phyloP scores from a whole-genome alignment of 2,797 vertebrate genomes.

The Coranthus polyacanthus region DNA sequence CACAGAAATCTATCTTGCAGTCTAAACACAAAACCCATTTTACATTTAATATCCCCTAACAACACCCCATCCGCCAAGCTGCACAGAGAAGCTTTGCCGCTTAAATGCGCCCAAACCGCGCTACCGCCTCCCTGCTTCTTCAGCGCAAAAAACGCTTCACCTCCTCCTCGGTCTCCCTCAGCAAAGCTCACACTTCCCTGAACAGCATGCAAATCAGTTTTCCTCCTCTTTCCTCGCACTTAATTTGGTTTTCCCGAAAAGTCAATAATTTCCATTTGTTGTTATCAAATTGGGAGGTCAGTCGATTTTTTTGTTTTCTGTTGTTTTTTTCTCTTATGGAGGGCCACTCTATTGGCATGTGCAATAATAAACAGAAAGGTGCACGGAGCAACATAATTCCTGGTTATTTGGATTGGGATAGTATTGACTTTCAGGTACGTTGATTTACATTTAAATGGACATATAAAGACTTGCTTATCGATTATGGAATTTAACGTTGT shows the following conservation, averaged over 20 bases:
- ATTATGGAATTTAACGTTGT: not conserved
- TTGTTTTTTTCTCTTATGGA: slow-evolving; percentile 71
- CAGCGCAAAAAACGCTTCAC: slow-evolving; percentile 69
- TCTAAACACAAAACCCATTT: not conserved
- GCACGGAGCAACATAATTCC: slow-evolving; percentile 60
- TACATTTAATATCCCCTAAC: not conserved
- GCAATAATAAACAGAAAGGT: slow-evolving; percentile 74
- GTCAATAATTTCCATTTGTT: slow-evolving; percentile 58
- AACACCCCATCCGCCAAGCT: slow-evolving; percentile 58
- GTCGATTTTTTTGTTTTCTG: slow-evolving; percentile 45
- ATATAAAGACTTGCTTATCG: fast-evolving
- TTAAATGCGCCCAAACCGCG: slow-evolving; percentile 85
- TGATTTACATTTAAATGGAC: slow-evolving; percentile 27
- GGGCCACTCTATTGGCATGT: slow-evolving; percentile 72
- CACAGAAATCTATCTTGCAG: not conserved
- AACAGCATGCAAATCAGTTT: slow-evolving; percentile 72
- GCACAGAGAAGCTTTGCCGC: slow-evolving; percentile 84
- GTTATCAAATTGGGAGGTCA: slow-evolving; percentile 57
- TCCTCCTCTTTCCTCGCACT: slow-evolving; percentile 37
- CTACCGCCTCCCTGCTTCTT: slow-evolving; percentile 80
- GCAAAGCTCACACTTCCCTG: slow-evolving; percentile 77
- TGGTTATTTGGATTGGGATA: slow-evolving; percentile 68
- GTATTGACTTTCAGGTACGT: slow-evolving; percentile 74
- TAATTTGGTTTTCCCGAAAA: slow-evolving; percentile 63
- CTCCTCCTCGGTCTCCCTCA: slow-evolving; percentile 69